Evolutionary conservation across 64 coral and sea anemone species (phyloP).

Genomic region (Pocillopora damicornis): DNA sequence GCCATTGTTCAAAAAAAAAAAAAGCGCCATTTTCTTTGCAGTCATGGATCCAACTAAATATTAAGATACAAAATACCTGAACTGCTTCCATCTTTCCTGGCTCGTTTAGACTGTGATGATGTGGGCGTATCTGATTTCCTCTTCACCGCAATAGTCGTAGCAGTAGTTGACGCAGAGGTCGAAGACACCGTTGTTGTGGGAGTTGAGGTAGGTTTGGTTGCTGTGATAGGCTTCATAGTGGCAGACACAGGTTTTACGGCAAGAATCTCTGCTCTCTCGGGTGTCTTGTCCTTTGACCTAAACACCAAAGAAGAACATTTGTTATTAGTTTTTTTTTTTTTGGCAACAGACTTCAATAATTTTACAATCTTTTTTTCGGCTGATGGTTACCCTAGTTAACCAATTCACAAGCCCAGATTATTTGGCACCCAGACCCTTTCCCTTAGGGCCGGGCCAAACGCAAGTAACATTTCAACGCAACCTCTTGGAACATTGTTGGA

Average conservation of each 20-base stretch:
- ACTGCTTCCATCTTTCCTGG: slow-evolving; percentile 66
- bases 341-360: too few relatives aligned
- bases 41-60: not conserved
- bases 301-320: not conserved
- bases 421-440: too few relatives aligned
- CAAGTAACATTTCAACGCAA: too few relatives aligned
- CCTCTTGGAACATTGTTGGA: too few relatives aligned
- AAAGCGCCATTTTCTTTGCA: not conserved
- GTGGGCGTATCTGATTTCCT: slow-evolving; percentile 61
- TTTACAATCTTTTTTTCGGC: too few relatives aligned
- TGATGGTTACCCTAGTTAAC: too few relatives aligned
- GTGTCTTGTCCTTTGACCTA: slow-evolving; percentile 18
- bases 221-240: slow-evolving; percentile 37
- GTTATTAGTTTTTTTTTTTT: too few relatives aligned
- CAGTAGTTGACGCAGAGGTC: slow-evolving; percentile 47
- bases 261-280: slow-evolving; percentile 33
- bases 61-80: slow-evolving; percentile 32
- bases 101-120: slow-evolving; percentile 45
- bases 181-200: slow-evolving; percentile 35
- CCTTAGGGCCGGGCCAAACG: too few relatives aligned
- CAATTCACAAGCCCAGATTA: too few relatives aligned
- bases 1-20: not conserved
- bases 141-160: slow-evolving; percentile 70
- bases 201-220: slow-evolving; percentile 12
- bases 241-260: slow-evolving; percentile 31